Evolutionary conservation across 2,888 invertebrate genomes (phyloP).

Genomic region (Ametastegia equiseti): DNA sequence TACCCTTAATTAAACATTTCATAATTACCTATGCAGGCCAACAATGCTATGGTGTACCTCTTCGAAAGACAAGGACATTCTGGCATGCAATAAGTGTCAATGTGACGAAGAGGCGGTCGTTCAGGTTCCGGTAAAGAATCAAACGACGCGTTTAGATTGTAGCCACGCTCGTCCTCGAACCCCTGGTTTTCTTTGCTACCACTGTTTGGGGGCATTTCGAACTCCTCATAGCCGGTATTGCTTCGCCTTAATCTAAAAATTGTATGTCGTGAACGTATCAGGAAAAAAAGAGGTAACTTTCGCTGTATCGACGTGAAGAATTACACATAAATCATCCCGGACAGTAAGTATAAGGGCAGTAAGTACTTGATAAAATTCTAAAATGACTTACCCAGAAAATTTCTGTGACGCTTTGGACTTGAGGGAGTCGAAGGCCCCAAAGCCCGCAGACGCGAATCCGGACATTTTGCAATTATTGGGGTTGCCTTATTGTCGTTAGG

Average conservation of each 20-base stretch:
- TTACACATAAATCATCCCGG: background rate
- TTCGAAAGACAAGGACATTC: constrained; percentile 92
- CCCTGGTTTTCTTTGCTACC: constrained; percentile 74
- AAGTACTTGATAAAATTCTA: background rate
- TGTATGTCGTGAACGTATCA: background rate
- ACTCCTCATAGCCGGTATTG: constrained; percentile 76
- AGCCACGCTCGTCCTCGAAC: constrained; percentile 71
- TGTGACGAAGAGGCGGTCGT: constrained; percentile 89
- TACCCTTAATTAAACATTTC: background rate
- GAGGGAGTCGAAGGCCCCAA: constrained; percentile 71
- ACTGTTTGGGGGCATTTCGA: constrained; percentile 74
- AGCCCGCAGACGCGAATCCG: constrained; percentile 74
- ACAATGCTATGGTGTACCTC: constrained; percentile 90
- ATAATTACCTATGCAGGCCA: constrained; percentile 85
- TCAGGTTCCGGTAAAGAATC: constrained; percentile 91
- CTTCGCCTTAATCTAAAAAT: constrained; percentile 55
- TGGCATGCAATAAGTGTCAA: constrained; percentile 92
- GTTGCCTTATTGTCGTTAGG: constrained; percentile 67
- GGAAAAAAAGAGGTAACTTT: background rate
- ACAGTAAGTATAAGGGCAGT: background rate
- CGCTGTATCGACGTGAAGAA: background rate
- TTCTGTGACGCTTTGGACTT: constrained; percentile 71
- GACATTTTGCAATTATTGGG: constrained; percentile 76
- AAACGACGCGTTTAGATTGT: constrained; percentile 68
- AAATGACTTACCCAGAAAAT: constrained; percentile 67